These are phyloP conservation scores for Lethenteron reissneri DNA, from an alignment of 2,113 vertebrate genomes.

Conservation along the genomic window DNA sequence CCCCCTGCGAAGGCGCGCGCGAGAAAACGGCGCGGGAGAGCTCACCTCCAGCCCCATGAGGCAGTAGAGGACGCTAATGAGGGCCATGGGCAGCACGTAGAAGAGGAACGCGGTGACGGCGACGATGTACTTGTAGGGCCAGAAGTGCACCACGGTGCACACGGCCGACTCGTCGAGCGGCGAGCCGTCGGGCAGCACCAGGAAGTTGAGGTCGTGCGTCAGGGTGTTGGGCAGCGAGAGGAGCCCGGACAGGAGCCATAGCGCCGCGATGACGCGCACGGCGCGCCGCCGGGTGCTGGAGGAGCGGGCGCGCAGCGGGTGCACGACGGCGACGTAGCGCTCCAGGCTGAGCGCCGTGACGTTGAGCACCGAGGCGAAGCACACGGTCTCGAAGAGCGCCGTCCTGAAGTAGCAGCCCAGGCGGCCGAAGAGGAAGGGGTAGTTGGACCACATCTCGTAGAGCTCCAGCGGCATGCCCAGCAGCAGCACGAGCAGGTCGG, in stretches of 20 bases:
- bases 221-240: neutral
- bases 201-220: neutral
- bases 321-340: neutral
- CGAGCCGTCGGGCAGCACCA: neutral
- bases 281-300: neutral
- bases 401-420: constrained; percentile 56
- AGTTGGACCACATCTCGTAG: constrained; percentile 71
- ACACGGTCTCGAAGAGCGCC: constrained; percentile 1
- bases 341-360: constrained; percentile 1
- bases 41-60: constrained; percentile 22
- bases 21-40: constrained; percentile 8
- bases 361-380: constrained; percentile 3
- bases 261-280: neutral
- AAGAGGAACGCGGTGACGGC: constrained; percentile 1
- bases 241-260: neutral
- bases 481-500: constrained; percentile 66
- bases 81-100: constrained; percentile 5
- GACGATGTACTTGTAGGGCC: neutral
- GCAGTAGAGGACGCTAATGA: constrained; percentile 3
- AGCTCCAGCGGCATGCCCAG: constrained; percentile 73
- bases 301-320: neutral
- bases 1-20: too few relatives aligned
- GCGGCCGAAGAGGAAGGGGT: constrained; percentile 54
- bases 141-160: constrained; percentile 3
- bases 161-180: neutral